A percentile compares a stretch with the other conserved stretches of the same genome.
Evolutionary conservation across 1,140 invertebrate genomes (phyloP).

Genomic region (Trichonephila inaurata): DNA sequence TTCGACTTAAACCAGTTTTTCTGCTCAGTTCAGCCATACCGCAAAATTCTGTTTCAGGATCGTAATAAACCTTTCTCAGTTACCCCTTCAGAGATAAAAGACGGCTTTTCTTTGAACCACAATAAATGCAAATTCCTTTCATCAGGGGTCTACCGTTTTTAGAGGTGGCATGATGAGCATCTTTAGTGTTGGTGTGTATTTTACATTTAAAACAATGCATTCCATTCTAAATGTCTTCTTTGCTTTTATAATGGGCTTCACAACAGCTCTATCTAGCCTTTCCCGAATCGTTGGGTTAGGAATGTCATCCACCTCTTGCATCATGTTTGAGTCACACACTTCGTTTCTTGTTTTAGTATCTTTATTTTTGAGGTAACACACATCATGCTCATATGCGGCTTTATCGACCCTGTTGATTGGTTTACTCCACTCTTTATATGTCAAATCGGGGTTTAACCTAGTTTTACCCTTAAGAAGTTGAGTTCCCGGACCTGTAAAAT

Average conservation of each 20-base stretch:
- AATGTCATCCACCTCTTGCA: no score
- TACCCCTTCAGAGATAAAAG: no score
- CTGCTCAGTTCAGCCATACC: not conserved
- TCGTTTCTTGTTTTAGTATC: conserved; percentile 79
- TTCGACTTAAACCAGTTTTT: not conserved
- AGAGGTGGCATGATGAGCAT: no score
- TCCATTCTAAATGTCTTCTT: no score
- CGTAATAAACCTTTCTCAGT: not conserved
- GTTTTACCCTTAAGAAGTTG: conserved; percentile 76
- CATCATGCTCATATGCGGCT: conserved; percentile 82
- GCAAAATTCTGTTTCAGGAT: not conserved
- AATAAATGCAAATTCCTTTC: no score
- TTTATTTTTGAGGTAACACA: conserved; percentile 80
- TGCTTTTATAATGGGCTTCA: no score
- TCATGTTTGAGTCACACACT: conserved; percentile 75
- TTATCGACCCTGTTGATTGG: conserved; percentile 78
- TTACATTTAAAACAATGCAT: no score
- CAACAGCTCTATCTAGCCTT: accelerated
- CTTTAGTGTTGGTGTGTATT: no score
- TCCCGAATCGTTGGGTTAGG: not conserved
- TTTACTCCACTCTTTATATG: not conserved
- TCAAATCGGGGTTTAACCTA: conserved; percentile 35
- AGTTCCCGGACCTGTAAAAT: conserved; percentile 16
- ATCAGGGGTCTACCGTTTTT: no score
- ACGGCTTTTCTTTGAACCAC: no score